Evolutionary conservation across 2,113 vertebrate species (phyloP), one percentile per base, ranked within the genome.

Genomic region (Callopanchax toddi): DNA sequence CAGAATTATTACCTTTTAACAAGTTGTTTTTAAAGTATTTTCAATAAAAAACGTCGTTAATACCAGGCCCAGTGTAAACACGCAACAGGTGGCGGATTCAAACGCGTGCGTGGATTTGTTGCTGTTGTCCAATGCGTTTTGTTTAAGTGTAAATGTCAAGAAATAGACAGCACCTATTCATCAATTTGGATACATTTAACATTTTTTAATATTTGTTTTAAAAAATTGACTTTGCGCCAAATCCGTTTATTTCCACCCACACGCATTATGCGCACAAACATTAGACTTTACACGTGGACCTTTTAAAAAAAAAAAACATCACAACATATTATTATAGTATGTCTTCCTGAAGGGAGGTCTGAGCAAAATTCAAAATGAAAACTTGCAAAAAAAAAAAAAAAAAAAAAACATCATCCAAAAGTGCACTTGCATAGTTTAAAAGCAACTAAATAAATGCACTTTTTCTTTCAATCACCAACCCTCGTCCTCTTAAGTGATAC

Each of bases 371-470:
- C 91, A 92, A 92, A 93, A 89, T 92, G 90, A 94, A 95, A 95
- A 96, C 91, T 88, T 78, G 71, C 51, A 18, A 53, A 53, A 20
- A 84, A n/a, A n/a, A n/a, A n/a, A n/a, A n/a, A n/a, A n/a, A n/a
- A n/a, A n/a, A n/a, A n/a, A n/a, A n/a, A n/a, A n/a, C n/a, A n/a
- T n/a, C 51, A 82, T 76, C 87, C 74, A 93, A 92, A 95, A 95
- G 93, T 94, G 92, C 92, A 93, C 92, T 93, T 91, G 91, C 91
- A 95, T 92, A 95, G 90, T 93, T 91, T 83, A 87, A 93, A 93
- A 93, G 91, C 91, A 89, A 89, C 87, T 83, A 71, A 90, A 90
- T 85, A 87, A 94, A 94, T 92, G 88, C 92, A 92, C 90, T 87
- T 44, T 44, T 10, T 93, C 74, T 85, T 86, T 89, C 76, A 88